Conservation (phyloP, 2,113 vertebrate genomes). For the Xiphophorus hellerii region DNA sequence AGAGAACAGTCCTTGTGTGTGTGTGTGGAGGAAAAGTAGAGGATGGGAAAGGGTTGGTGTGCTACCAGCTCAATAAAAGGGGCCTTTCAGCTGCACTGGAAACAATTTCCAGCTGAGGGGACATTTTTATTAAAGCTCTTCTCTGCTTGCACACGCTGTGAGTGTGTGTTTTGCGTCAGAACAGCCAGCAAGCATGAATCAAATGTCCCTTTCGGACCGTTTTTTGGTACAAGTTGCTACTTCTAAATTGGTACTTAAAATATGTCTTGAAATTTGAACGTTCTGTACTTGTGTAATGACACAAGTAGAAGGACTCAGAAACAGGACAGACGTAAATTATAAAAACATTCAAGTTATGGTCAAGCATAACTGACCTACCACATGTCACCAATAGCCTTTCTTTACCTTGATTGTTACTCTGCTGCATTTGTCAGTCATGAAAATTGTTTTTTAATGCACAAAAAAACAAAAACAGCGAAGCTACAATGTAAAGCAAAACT, state of each 20-base stretch:
- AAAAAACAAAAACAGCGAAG: too few relatives aligned
- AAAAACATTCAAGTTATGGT: slow-evolving; percentile 27
- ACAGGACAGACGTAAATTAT: slow-evolving; percentile 22
- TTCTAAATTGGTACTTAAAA: slow-evolving; percentile 45
- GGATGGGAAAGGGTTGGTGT: slow-evolving; percentile 39
- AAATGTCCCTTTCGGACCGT: slow-evolving; percentile 29
- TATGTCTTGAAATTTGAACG: slow-evolving; percentile 25
- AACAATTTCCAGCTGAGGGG: slow-evolving; percentile 77
- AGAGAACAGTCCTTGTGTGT: slow-evolving; percentile 6
- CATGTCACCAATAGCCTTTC: not conserved
- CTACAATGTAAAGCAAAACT: too few relatives aligned
- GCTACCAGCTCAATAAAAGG: slow-evolving; percentile 75
- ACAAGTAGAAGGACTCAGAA: slow-evolving; percentile 41
- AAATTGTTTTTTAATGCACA: too few relatives aligned
- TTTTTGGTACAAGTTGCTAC: slow-evolving; percentile 35
- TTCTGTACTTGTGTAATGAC: slow-evolving; percentile 16
- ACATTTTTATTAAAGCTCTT: slow-evolving; percentile 65
- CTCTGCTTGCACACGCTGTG: slow-evolving; percentile 32
- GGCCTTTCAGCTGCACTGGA: slow-evolving; percentile 77
- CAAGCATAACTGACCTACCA: slow-evolving; percentile 33
- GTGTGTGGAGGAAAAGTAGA: slow-evolving; percentile 10
- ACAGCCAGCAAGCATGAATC: slow-evolving; percentile 24
- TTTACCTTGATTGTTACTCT: not conserved
- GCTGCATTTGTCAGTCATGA: too few relatives aligned
- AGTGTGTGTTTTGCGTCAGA: slow-evolving; percentile 16